Evolutionary conservation across 1,140 invertebrate genomes (phyloP).

Genomic region (Psilanteris sp.): DNA sequence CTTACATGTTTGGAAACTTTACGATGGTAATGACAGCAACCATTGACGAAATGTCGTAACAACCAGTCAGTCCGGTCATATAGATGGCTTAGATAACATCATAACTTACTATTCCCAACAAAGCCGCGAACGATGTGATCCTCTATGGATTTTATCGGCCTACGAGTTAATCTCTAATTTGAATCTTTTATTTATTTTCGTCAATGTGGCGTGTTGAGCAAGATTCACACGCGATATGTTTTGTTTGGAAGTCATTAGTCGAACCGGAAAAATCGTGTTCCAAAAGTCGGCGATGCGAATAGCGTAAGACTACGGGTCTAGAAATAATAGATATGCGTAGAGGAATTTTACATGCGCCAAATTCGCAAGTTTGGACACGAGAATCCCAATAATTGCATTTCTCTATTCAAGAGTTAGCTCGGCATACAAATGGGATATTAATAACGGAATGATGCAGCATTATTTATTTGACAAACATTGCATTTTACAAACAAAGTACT

Average conservation of each 20-base stretch:
- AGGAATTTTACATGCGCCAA: conserved; percentile 1
- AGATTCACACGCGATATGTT: conserved; percentile 26
- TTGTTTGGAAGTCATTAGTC: conserved; percentile 18
- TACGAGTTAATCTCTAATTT: neutral
- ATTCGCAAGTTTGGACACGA: conserved; percentile 12
- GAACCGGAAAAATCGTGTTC: conserved; percentile 18
- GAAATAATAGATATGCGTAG: conserved; percentile 13
- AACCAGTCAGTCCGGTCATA: conserved; percentile 27
- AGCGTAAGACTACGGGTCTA: neutral
- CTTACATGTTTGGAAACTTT: conserved; percentile 44
- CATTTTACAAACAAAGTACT: conserved; percentile 6
- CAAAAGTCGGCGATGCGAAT: conserved; percentile 15
- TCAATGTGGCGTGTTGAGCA: neutral
- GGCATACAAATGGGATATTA: conserved; percentile 6
- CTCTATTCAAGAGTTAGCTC: neutral
- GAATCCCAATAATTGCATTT: conserved; percentile 25
- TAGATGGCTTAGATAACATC: conserved; percentile 39
- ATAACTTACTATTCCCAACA: conserved; percentile 17
- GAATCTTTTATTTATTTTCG: conserved; percentile 13
- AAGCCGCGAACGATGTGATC: neutral
- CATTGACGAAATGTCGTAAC: conserved; percentile 57
- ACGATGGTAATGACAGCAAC: conserved; percentile 30
- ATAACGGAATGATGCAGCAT: conserved; percentile 19
- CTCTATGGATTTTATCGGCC: neutral
- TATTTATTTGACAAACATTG: conserved; percentile 36